Conservation (phyloP, 2,797 vertebrate genomes). For the Pteronotus mesoamericanus region DNA sequence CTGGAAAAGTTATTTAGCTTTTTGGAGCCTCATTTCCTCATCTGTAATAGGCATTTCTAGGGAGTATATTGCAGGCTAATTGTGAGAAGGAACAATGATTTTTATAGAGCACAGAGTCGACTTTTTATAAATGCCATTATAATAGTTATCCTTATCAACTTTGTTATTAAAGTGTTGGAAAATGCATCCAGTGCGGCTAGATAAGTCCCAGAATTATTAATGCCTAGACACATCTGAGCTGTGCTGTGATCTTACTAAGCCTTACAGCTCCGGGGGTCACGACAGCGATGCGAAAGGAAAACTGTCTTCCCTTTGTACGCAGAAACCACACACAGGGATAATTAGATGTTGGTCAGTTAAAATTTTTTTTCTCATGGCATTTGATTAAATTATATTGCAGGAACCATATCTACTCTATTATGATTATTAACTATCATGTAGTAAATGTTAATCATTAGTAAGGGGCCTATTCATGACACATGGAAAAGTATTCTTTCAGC, state of each 20-base stretch:
- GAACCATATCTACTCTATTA: constrained; percentile 38
- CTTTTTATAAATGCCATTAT: not conserved
- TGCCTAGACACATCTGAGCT: constrained; percentile 37
- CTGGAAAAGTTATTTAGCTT: not conserved
- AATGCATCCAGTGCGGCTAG: not conserved
- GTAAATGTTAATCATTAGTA: constrained; percentile 62
- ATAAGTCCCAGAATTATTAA: constrained; percentile 51
- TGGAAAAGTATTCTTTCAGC: constrained; percentile 39
- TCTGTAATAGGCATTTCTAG: not conserved
- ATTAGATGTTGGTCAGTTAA: constrained; percentile 67
- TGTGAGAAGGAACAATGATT: not conserved
- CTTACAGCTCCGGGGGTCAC: constrained; percentile 39
- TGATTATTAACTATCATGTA: constrained; percentile 52
- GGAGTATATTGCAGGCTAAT: not conserved
- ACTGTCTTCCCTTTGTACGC: constrained; percentile 28
- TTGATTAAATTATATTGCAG: constrained; percentile 65
- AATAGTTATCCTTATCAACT: constrained; percentile 38
- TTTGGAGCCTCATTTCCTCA: constrained; percentile 1
- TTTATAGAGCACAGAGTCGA: not conserved
- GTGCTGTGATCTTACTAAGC: constrained; percentile 36
- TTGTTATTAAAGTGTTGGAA: constrained; percentile 55
- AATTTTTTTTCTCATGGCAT: constrained; percentile 24
- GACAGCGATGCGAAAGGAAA: not conserved
- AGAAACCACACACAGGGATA: constrained; percentile 65
- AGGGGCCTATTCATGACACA: constrained; percentile 23